Percentiles rank a stretch among this genome's conserved stretches.
Evolutionary conservation across 2,888 invertebrate genomes (phyloP).

Genomic region (Philereme transversata): DNA sequence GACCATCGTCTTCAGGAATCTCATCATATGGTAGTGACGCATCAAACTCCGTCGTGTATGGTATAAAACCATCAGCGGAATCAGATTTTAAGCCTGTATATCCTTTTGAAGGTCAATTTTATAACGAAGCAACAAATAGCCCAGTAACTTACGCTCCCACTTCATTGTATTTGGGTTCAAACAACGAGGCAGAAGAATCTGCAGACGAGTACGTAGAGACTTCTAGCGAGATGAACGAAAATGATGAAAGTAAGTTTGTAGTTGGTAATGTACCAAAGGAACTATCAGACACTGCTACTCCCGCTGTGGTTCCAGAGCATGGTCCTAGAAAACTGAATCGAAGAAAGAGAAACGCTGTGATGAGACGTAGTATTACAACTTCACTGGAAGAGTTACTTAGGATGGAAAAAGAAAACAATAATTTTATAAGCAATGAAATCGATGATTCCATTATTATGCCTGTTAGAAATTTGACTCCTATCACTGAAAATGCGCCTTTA

Average conservation of each 20-base stretch:
- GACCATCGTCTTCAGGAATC: conserved; percentile 56
- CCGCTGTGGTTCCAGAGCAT: conserved; percentile 86
- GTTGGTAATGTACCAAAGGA: conserved; percentile 87
- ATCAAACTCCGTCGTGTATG: conserved; percentile 72
- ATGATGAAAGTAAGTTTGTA: conserved; percentile 83
- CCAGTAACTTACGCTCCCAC: conserved; percentile 73
- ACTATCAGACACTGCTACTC: conserved; percentile 77
- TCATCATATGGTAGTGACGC: conserved; percentile 68
- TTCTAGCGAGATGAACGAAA: conserved; percentile 49
- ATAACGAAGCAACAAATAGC: conserved; percentile 68
- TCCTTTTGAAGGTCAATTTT: conserved; percentile 73
- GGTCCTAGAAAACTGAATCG: conserved; percentile 82
- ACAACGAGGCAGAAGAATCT: conserved; percentile 66
- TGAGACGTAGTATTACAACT: conserved; percentile 62
- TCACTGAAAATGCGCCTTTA: conserved; percentile 40
- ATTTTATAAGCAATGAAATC: conserved; percentile 78
- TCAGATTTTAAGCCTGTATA: conserved; percentile 78
- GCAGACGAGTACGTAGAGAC: conserved; percentile 61
- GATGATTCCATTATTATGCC: conserved; percentile 64
- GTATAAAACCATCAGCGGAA: conserved; percentile 71
- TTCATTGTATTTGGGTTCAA: conserved; percentile 76
- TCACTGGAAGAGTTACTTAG: conserved; percentile 72
- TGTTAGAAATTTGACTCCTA: conserved; percentile 49
- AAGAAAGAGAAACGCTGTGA: conserved; percentile 44
- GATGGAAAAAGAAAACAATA: conserved; percentile 67